phyloP scores from a whole-genome alignment of 1,140 invertebrate species.

The Saxidomus purpurata region DNA sequence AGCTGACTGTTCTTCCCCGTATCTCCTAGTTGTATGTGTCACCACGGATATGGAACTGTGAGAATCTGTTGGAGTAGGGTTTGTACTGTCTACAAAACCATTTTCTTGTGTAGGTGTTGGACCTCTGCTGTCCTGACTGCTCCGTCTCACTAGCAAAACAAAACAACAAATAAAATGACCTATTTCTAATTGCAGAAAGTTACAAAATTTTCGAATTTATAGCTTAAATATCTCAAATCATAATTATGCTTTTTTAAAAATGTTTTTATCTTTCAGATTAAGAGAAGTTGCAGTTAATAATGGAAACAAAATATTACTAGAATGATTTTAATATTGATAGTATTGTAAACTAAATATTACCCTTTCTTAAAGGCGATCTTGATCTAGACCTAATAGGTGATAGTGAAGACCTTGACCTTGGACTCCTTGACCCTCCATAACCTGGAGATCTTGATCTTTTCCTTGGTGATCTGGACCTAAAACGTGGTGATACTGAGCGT shows the following conservation, averaged over 20 bases:
- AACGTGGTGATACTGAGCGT: slow-evolving; percentile 48
- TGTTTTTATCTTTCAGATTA: too few relatives aligned
- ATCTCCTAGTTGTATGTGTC: background rate
- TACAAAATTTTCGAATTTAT: too few relatives aligned
- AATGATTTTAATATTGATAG: too few relatives aligned
- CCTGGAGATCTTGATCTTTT: slow-evolving; percentile 53
- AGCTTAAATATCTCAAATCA: too few relatives aligned
- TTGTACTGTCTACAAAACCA: slow-evolving; percentile 63
- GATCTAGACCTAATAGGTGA: slow-evolving; percentile 47
- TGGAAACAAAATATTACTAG: too few relatives aligned
- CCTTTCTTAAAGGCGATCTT: slow-evolving; percentile 59
- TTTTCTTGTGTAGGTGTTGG: slow-evolving; percentile 81
- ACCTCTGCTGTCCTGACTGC: slow-evolving; percentile 77
- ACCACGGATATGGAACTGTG: slow-evolving; percentile 63
- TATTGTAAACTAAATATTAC: too few relatives aligned
- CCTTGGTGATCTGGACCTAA: slow-evolving; percentile 60
- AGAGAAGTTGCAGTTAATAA: too few relatives aligned
- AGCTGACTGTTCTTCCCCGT: background rate
- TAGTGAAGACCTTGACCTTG: slow-evolving; percentile 42
- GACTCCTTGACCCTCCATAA: slow-evolving; percentile 36
- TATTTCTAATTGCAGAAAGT: background rate
- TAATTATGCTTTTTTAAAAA: too few relatives aligned
- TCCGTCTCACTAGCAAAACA: slow-evolving; percentile 23
- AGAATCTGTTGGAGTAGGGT: slow-evolving; percentile 50
- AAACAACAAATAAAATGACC: background rate